Conservation (phyloP, 2,888 invertebrate genomes). For the Dugesia japonica region DNA sequence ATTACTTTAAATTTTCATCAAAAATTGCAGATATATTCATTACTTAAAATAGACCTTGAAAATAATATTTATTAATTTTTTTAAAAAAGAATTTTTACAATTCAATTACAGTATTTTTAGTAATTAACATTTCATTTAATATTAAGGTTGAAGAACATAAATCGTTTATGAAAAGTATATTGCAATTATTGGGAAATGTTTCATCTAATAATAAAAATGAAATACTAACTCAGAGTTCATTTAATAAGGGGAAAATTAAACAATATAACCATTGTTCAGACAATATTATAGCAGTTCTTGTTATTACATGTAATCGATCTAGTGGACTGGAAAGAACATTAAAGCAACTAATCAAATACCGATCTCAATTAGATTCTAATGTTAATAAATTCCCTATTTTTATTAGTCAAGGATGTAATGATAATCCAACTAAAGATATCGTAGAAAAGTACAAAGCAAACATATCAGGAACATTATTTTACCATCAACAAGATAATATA, state of each 20-base stretch:
- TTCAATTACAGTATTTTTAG: too few relatives aligned
- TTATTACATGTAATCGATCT: background rate
- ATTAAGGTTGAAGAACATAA: background rate
- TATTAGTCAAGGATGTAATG: slow-evolving; percentile 7
- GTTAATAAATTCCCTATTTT: background rate
- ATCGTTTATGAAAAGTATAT: background rate
- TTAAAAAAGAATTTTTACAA: too few relatives aligned
- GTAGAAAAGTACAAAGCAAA: background rate
- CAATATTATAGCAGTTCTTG: background rate
- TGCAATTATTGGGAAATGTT: background rate
- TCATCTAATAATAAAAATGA: background rate
- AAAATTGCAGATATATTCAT: too few relatives aligned
- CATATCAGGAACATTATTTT: slow-evolving; percentile 14
- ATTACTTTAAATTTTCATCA: too few relatives aligned
- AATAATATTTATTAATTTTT: too few relatives aligned
- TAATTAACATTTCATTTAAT: too few relatives aligned
- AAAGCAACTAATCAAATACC: background rate
- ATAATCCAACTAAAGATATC: background rate
- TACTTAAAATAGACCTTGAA: too few relatives aligned
- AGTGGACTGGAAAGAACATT: slow-evolving; percentile 4
- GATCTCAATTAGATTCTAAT: slow-evolving; percentile 13
- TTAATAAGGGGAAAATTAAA: background rate
- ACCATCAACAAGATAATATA: background rate
- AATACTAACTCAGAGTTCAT: background rate
- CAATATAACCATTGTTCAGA: background rate